Evolutionary conservation across 1,140 invertebrate genomes (phyloP).

Genomic region (Aphelinus atriplicis): DNA sequence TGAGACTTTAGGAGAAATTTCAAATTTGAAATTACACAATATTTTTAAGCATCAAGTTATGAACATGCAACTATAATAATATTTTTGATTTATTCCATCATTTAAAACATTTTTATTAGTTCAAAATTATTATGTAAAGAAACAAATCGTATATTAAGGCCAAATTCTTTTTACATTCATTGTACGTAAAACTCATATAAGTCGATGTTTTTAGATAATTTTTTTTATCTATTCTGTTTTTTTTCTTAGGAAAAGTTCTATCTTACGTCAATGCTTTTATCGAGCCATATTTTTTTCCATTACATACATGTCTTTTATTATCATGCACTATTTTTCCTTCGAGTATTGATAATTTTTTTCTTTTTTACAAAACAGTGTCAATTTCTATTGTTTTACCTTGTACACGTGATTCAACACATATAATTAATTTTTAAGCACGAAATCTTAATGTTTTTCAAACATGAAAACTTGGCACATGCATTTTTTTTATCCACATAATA

Average conservation of each 20-base stretch:
- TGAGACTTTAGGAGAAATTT: too few species aligned
- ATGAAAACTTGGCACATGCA: neutral
- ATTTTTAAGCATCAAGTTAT: constrained; percentile 29
- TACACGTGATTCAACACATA: too few species aligned
- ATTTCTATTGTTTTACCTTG: too few species aligned
- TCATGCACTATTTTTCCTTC: constrained; percentile 6
- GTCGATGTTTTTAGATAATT: constrained; percentile 39
- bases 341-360: constrained; percentile 29
- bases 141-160: constrained; percentile 40
- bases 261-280: constrained; percentile 38
- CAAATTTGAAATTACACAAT: too few species aligned
- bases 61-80: constrained; percentile 21
- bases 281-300: neutral
- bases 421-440: too few species aligned
- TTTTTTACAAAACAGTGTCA: neutral
- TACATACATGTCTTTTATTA: neutral
- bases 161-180: constrained; percentile 43
- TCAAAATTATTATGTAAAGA: constrained; percentile 39
- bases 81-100: neutral
- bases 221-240: constrained; percentile 9
- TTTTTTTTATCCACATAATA: neutral
- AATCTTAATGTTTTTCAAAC: too few species aligned
- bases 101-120: constrained; percentile 33
- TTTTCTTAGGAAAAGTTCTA: constrained; percentile 30
- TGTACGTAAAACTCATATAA: constrained; percentile 42